These are phyloP conservation scores for Microctenopoma lineatum DNA, from an alignment of 2,797 vertebrate genomes.

Conservation along the genomic window DNA sequence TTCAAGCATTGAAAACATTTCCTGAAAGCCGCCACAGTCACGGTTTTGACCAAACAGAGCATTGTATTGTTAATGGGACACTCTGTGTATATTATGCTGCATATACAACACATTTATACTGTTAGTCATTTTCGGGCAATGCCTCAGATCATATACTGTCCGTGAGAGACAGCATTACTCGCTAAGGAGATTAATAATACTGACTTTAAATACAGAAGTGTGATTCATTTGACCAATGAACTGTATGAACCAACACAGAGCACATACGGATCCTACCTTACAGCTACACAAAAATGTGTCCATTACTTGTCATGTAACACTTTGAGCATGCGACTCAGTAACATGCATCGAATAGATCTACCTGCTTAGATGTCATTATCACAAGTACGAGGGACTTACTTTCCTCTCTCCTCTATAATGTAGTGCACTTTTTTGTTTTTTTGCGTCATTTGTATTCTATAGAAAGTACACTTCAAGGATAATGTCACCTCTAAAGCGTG, in stretches of 20 bases:
- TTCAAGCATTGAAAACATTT: constrained; percentile 14
- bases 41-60: not conserved
- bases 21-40: constrained; percentile 1
- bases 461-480: constrained; percentile 9
- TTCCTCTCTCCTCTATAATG: constrained; percentile 14
- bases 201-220: not conserved
- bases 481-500: constrained; percentile 43
- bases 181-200: not conserved
- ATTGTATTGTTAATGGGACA: constrained; percentile 9
- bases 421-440: constrained; percentile 3
- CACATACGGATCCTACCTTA: constrained; percentile 6
- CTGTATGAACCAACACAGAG: not conserved
- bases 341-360: constrained; percentile 18
- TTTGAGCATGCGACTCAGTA: constrained; percentile 4
- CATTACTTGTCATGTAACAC: constrained; percentile 38
- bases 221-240: not conserved
- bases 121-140: not conserved
- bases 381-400: constrained; percentile 8
- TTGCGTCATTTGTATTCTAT: constrained; percentile 32
- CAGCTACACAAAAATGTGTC: constrained; percentile 28
- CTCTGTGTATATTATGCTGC: not conserved
- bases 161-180: not conserved
- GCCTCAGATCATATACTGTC: not conserved
- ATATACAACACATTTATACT: not conserved
- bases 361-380: constrained; percentile 15